Base-by-base conservation (phyloP, 1,140 invertebrate species). In the Nilaparvata lugens region DNA sequence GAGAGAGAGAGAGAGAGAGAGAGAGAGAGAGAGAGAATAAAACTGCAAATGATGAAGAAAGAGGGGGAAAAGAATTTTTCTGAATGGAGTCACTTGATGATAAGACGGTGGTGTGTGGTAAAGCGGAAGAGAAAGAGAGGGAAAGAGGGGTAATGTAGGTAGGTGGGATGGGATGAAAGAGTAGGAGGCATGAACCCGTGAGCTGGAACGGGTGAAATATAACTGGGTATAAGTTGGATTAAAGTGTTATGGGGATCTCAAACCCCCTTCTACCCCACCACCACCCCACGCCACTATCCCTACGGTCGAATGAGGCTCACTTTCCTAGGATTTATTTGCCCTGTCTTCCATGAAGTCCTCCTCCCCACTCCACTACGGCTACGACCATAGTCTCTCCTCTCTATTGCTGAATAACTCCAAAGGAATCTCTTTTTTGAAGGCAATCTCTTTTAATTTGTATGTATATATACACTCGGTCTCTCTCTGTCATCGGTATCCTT, bases 141-240 rank as follows among this genome's bases (percentile, higher is more conserved):
- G 38, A 40, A 40, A n/a, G n/a, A 9, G 16, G 45, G 45, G 16
- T 19, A n/a, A n/a, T n/a, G n/a, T n/a, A 13, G 43, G 43, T 45
- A 45, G 13, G 45, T 6, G 45, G 45, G 6, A 9, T 48, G 45
- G 45, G 11, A 16, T 48, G 11, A 48, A 18, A 18, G 45, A 48
- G 45, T 19, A 23, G 16, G 45, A 3, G 45, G 45, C 21, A 48
- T 48, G 45, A 48, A 18, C 21, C 7, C 7, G 31, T 35, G 31
- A 35, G 31, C 31, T 35, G 31, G 31, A 48, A 23, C 16, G 45
- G 45, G 45, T 48, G 45, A 48, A 48, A 48, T 48, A 48, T 48
- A 48, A 48, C 45, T 48, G 45, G 45, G 21, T 48, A 48, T 48
- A 48, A 48, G 45, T 48, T 48, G 45, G 45, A 48, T 48, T 48